These are phyloP conservation scores for Slavum lentiscoides DNA, from an alignment of 2,888 invertebrate genomes.

Conservation along the genomic window DNA sequence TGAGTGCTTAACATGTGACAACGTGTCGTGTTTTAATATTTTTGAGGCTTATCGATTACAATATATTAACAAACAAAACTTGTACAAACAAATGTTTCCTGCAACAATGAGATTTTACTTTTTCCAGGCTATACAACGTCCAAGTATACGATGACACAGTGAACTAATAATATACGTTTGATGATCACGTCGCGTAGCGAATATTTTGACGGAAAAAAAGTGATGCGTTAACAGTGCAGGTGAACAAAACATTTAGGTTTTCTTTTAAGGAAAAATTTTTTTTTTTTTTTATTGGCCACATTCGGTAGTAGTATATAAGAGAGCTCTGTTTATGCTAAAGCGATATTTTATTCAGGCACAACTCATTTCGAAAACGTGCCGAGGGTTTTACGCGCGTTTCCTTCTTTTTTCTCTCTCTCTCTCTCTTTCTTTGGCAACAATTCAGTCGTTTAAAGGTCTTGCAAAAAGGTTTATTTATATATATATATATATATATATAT, in stretches of 20 bases:
- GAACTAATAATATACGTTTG: too few relatives aligned
- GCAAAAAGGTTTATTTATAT: conserved; percentile 42
- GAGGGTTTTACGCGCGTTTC: conserved; percentile 13
- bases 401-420: neutral
- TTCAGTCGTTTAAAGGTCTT: conserved; percentile 49
- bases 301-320: neutral
- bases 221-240: neutral
- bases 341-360: conserved; percentile 33
- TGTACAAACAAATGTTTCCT: too few relatives aligned
- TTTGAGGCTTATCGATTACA: too few relatives aligned
- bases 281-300: neutral
- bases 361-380: conserved; percentile 28
- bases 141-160: too few relatives aligned
- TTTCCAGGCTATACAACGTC: too few relatives aligned
- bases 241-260: neutral
- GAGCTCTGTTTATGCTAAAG: conserved; percentile 1
- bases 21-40: too few relatives aligned
- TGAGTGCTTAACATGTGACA: too few relatives aligned
- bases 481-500: conserved; percentile 16
- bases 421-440: conserved; percentile 44
- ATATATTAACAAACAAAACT: too few relatives aligned
- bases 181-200: too few relatives aligned
- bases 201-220: too few relatives aligned
- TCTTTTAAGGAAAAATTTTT: neutral
- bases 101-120: too few relatives aligned